Conservation (phyloP, 2,888 invertebrate genomes). For the Eulithis testata region DNA sequence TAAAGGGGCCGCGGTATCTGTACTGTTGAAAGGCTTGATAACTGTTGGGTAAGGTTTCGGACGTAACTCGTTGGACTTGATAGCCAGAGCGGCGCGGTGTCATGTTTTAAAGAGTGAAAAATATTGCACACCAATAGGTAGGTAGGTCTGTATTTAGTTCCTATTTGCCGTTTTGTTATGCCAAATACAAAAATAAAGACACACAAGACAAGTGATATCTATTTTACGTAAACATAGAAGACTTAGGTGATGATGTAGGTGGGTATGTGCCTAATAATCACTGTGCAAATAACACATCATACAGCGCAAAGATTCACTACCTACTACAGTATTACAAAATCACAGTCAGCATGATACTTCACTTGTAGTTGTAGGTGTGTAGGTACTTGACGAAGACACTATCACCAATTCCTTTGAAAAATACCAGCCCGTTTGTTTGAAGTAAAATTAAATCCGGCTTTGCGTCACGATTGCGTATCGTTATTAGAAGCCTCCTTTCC, state of each 20-base stretch:
- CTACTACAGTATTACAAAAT: background rate
- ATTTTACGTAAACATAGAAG: background rate
- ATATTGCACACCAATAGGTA: conserved; percentile 7
- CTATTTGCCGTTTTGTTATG: conserved; percentile 7
- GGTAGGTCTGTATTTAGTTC: conserved; percentile 14
- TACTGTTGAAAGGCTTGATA: conserved; percentile 31
- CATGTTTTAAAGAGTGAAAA: conserved; percentile 22
- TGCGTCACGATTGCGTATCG: conserved; percentile 38
- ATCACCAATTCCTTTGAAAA: conserved; percentile 21
- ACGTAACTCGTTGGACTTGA: conserved; percentile 29
- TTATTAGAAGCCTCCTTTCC: conserved; percentile 33
- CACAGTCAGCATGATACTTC: background rate
- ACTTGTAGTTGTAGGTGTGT: background rate
- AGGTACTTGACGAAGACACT: conserved; percentile 15
- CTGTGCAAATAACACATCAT: background rate
- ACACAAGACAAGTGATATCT: background rate
- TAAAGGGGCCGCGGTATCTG: conserved; percentile 34
- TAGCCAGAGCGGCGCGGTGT: conserved; percentile 26
- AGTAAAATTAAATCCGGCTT: conserved; percentile 41
- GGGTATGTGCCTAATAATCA: background rate
- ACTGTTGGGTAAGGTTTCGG: conserved; percentile 31
- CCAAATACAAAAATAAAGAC: background rate
- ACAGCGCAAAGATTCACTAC: background rate
- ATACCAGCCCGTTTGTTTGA: conserved; percentile 39
- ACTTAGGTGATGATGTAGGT: background rate